These are phyloP conservation scores for Bostrychus sinensis DNA, from an alignment of 2,113 vertebrate genomes.

Conservation along the genomic window DNA sequence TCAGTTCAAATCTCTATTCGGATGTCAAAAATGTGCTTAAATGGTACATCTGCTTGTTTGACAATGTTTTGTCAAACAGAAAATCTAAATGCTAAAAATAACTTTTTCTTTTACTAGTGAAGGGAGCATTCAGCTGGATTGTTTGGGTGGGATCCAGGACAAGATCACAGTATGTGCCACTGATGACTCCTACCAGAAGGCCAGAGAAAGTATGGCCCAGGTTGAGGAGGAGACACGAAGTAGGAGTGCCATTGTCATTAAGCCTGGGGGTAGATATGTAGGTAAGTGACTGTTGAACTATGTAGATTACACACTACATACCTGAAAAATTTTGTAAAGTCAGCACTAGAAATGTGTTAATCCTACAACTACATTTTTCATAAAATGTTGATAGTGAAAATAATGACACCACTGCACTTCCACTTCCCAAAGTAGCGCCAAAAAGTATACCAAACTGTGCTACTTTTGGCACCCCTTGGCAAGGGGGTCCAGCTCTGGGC, in stretches of 20 bases:
- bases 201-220: constrained; percentile 94
- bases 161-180: constrained; percentile 98
- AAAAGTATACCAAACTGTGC: background rate
- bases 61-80: background rate
- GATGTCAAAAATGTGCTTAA: background rate
- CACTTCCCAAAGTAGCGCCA: too few species aligned
- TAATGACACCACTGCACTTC: background rate
- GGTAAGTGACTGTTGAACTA: constrained; percentile 78
- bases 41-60: background rate
- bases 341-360: too few species aligned
- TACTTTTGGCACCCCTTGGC: background rate
- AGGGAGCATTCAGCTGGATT: constrained; percentile 92
- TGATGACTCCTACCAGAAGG: constrained; percentile 97
- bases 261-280: constrained; percentile 90
- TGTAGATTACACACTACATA: background rate
- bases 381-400: background rate
- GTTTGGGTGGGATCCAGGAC: constrained; percentile 95
- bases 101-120: constrained; percentile 77
- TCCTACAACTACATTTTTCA: too few species aligned
- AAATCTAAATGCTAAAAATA: background rate
- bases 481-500: background rate
- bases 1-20: background rate
- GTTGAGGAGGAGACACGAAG: constrained; percentile 96
- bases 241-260: constrained; percentile 93
- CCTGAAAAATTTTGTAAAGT: background rate